Conservation (phyloP, 2,797 vertebrate genomes). For the Novumbra hubbsi region DNA sequence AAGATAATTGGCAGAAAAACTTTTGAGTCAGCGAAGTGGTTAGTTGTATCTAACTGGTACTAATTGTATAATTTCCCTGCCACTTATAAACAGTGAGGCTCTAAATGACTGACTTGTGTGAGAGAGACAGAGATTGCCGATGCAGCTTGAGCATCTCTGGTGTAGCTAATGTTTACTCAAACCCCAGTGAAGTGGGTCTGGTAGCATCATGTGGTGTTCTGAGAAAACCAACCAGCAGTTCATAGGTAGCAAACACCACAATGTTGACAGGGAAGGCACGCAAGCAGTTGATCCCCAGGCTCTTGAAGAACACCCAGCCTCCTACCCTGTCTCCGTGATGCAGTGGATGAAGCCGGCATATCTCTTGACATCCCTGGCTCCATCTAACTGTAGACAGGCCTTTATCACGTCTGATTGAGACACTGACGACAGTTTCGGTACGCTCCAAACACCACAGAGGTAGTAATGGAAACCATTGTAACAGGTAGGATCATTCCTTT, state of each 20-base stretch:
- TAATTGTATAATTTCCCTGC: too few relatives aligned
- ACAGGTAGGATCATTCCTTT: slow-evolving; percentile 83
- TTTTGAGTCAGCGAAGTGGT: too few relatives aligned
- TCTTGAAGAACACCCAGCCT: slow-evolving; percentile 81
- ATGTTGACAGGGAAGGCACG: slow-evolving; percentile 91
- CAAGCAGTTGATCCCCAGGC: slow-evolving; percentile 85
- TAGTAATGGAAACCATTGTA: slow-evolving; percentile 77
- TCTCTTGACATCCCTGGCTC: slow-evolving; percentile 61
- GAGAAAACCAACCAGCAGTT: slow-evolving; percentile 73
- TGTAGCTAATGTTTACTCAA: slow-evolving; percentile 37
- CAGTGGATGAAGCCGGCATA: slow-evolving; percentile 87
- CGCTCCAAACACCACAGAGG: slow-evolving; percentile 85
- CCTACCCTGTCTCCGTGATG: slow-evolving; percentile 78
- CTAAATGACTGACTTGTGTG: too few relatives aligned
- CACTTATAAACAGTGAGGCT: too few relatives aligned
- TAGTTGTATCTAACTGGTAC: too few relatives aligned
- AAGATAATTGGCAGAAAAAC: too few relatives aligned
- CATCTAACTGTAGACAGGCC: slow-evolving; percentile 85
- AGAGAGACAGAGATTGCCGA: too few relatives aligned
- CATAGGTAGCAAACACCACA: slow-evolving; percentile 86
- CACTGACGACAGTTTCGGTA: slow-evolving; percentile 81
- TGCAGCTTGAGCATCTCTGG: neutral
- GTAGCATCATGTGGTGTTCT: slow-evolving; percentile 3
- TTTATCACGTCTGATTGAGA: slow-evolving; percentile 88
- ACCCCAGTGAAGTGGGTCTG: slow-evolving; percentile 26